Evolutionary conservation across 2,888 invertebrate genomes (phyloP), one percentile per base, ranked within the genome.

Genomic region (Drosophila leonis): DNA sequence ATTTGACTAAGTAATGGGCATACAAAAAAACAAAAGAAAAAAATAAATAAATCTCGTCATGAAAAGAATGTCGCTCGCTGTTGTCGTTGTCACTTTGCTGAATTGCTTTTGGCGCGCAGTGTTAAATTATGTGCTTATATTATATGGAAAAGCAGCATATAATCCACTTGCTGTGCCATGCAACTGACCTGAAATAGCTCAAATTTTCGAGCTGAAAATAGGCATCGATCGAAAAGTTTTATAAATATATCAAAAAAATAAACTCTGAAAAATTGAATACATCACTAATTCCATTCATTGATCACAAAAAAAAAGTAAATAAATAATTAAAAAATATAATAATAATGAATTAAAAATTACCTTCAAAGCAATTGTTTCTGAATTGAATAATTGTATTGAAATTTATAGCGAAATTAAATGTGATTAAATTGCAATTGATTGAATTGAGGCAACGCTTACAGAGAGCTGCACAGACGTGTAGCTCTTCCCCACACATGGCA

Each of bases 101-200:
- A 41, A 61, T 59, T 54, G 68, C 62, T 59, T 68, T 64, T 62
- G 63, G 64, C 41, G 12, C 62, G 46, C 39, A 18, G 59, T 62
- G 42, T 72, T 72, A 41, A 75, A 72, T 69, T 65, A 63, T 76
- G 49, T 55, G 61, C 61, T 48, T 65, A 57, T 61, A 54, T 63
- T 54, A 42, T 60, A 9, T 29, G 33, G 49, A 8, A 8, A 8
- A 20, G 18, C 31, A 12, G 29, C 31, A 29, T 48, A 29, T 48
- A 29, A 48, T 48, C 29, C 29, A 49, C 12, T 31, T 31, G 44
- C 39, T 56, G 49, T n/a, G 49, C n/a, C n/a, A n/a, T 12, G 6
- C 49, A 49, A 18, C 9, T 51, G 51, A 51, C 51, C 33, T 51
- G 51, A 51, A 51, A 51, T 35, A 15, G 13, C 51, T 35, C 4